Conservation (phyloP, 2,888 invertebrate genomes). For the Tridacna gigas region DNA sequence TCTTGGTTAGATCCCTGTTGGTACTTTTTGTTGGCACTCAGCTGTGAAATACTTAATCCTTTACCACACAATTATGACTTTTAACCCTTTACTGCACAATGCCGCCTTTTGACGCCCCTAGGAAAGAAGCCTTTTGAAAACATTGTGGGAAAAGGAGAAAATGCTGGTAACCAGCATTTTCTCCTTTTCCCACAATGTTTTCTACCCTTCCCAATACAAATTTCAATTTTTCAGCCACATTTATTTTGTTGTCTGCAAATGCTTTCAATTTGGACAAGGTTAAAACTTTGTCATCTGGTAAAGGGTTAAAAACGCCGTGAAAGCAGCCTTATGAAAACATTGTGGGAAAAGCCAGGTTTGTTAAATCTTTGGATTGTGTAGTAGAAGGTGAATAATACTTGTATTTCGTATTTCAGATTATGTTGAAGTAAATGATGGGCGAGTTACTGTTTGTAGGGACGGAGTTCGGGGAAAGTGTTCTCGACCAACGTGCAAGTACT, state of each 20-base stretch:
- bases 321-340: too few species aligned
- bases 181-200: not conserved
- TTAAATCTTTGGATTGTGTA: too few species aligned
- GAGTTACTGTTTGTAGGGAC: conserved; percentile 98
- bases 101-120: not conserved
- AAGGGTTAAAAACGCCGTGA: too few species aligned
- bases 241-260: too few species aligned
- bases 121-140: not conserved
- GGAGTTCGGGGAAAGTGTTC: conserved; percentile 97
- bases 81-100: not conserved
- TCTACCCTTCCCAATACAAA: not conserved
- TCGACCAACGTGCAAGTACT: conserved; percentile 98
- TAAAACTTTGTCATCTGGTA: too few species aligned
- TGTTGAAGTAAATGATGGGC: conserved; percentile 97
- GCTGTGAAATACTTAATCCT: too few species aligned
- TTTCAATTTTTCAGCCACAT: too few species aligned
- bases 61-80: not conserved
- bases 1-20: too few species aligned
- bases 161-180: not conserved
- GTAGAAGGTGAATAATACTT: not conserved
- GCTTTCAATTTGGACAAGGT: too few species aligned
- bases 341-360: too few species aligned
- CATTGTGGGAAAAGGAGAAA: not conserved
- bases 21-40: too few species aligned
- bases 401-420: conserved; percentile 89